Evolutionary conservation across 2,113 vertebrate genomes (phyloP).

Genomic region (Ellobius talpinus): DNA sequence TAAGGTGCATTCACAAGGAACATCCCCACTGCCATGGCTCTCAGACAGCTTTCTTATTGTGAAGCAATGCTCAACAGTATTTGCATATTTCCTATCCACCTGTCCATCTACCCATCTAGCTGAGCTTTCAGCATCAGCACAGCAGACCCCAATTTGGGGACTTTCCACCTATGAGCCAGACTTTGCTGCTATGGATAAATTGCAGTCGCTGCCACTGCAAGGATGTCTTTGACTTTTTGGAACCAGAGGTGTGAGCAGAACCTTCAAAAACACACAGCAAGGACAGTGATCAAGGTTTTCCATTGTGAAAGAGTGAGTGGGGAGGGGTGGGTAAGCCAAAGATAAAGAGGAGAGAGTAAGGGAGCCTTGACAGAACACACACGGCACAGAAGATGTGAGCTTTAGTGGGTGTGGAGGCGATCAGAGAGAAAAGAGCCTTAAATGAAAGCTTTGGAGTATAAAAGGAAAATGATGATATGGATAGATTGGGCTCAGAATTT

Average conservation of each 20-base stretch:
- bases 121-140: background rate
- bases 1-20: background rate
- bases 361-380: background rate
- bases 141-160: background rate
- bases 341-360: background rate
- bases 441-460: conserved; percentile 64
- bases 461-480: conserved; percentile 24
- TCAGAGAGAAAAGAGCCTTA: conserved; percentile 6
- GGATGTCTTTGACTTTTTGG: background rate
- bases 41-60: background rate
- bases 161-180: background rate
- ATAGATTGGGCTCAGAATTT: conserved; percentile 65
- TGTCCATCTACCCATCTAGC: background rate
- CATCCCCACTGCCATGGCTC: background rate
- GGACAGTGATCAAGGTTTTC: background rate
- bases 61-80: background rate
- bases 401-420: background rate
- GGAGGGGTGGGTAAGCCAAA: background rate
- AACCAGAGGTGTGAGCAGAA: background rate
- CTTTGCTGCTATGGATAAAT: background rate
- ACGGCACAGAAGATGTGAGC: background rate
- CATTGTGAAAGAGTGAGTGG: background rate
- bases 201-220: background rate
- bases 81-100: background rate
- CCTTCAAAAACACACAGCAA: background rate